Percentiles rank a stretch among this genome's conserved stretches.
These are phyloP conservation scores for Phorcus lineatus DNA, from an alignment of 2,888 invertebrate genomes.

Conservation along the genomic window DNA sequence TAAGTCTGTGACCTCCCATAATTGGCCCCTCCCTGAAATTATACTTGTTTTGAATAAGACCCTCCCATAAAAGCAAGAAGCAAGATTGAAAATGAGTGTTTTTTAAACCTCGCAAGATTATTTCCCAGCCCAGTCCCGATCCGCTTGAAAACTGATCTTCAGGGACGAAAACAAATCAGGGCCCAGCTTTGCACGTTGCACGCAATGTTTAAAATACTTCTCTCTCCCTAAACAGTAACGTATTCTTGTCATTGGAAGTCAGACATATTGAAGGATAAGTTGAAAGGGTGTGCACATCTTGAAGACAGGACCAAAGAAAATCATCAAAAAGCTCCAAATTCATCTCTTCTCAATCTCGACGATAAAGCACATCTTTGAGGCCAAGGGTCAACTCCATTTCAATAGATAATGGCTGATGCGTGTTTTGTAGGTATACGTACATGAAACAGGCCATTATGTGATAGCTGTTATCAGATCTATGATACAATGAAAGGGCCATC, in stretches of 20 bases:
- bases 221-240: not conserved
- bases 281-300: not conserved
- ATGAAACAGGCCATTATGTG: not conserved
- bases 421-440: not conserved
- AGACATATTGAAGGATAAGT: not conserved
- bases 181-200: not conserved
- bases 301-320: not conserved
- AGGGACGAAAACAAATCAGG: not conserved
- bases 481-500: not conserved
- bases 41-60: not conserved
- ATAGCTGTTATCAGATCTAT: not conserved
- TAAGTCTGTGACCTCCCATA: not conserved
- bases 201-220: not conserved
- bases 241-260: not conserved
- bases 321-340: not conserved
- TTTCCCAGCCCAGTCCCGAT: not conserved
- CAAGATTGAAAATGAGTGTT: not conserved
- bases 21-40: slow-evolving; percentile 4
- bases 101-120: not conserved
- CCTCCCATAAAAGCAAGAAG: not conserved
- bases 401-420: not conserved
- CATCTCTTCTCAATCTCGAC: not conserved
- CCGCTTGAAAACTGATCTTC: not conserved
- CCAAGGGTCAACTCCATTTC: not conserved
- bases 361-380: not conserved